phyloP scores from a whole-genome alignment of 2,888 invertebrate genomes.

The Sarcophaga carnaria region DNA sequence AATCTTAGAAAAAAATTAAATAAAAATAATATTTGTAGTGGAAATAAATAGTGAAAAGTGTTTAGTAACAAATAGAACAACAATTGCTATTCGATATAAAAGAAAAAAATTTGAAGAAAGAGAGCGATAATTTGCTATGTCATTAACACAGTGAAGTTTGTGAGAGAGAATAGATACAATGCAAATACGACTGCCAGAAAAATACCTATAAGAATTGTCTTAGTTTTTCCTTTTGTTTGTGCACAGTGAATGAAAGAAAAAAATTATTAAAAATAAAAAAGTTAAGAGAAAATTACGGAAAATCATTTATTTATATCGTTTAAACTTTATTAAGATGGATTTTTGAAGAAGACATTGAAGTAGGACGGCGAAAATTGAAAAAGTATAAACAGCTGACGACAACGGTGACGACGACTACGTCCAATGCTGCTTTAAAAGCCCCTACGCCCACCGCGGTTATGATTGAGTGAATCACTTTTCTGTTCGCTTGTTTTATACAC shows the following conservation, averaged over 20 bases:
- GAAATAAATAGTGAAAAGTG: neutral
- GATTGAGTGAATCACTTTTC: conserved; percentile 67
- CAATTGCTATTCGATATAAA: neutral
- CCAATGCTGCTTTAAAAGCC: conserved; percentile 52
- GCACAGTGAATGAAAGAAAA: conserved; percentile 34
- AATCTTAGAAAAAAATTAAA: neutral
- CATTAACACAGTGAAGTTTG: conserved; percentile 63
- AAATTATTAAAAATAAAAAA: conserved; percentile 35
- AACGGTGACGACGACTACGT: conserved; percentile 52
- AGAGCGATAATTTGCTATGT: conserved; percentile 65
- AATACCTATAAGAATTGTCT: conserved; percentile 58
- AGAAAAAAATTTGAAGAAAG: conserved; percentile 32
- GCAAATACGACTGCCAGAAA: conserved; percentile 58
- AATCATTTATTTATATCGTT: conserved; percentile 37
- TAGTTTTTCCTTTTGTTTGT: conserved; percentile 32
- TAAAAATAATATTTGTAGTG: neutral
- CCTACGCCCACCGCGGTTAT: conserved; percentile 69
- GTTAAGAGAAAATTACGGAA: conserved; percentile 25
- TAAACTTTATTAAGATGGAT: conserved; percentile 18
- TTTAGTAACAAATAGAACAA: neutral
- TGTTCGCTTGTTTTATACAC: conserved; percentile 61
- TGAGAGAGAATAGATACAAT: conserved; percentile 61
- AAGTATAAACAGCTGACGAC: conserved; percentile 66
- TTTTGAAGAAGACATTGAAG: conserved; percentile 14
- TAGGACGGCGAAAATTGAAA: conserved; percentile 47